Percentiles rank a stretch among this genome's conserved stretches.
Evolutionary conservation across 2,888 invertebrate species (phyloP).

Genomic region (Macrosoma leucophasiata): DNA sequence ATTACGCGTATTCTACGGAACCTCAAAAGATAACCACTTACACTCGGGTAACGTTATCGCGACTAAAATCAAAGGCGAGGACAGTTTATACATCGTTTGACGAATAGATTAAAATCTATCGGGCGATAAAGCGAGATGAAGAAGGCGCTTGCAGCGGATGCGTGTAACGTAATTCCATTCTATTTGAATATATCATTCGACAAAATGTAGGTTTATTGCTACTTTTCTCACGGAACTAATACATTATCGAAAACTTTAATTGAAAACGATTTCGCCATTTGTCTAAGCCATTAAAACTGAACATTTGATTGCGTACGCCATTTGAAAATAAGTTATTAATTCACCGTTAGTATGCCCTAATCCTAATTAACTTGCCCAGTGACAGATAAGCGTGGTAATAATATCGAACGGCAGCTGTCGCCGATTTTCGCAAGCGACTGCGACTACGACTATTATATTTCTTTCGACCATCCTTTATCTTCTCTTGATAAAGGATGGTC

Average conservation of each 20-base stretch:
- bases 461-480: constrained; percentile 40
- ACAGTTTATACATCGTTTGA: constrained; percentile 61
- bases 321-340: constrained; percentile 34
- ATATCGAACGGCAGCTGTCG: constrained; percentile 36
- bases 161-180: constrained; percentile 65
- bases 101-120: constrained; percentile 63
- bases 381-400: constrained; percentile 26
- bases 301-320: constrained; percentile 44
- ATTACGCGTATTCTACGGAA: constrained; percentile 30
- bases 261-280: constrained; percentile 68
- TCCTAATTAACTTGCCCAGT: constrained; percentile 32
- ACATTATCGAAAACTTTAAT: constrained; percentile 68
- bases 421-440: constrained; percentile 38
- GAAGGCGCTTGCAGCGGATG: constrained; percentile 67
- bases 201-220: constrained; percentile 74
- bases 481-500: constrained; percentile 53
- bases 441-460: constrained; percentile 42
- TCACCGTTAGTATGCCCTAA: constrained; percentile 39
- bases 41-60: constrained; percentile 39
- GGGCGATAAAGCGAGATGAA: constrained; percentile 49
- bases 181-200: constrained; percentile 72
- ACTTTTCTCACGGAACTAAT: constrained; percentile 75
- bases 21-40: constrained; percentile 33
- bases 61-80: constrained; percentile 51
- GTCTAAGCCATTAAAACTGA: constrained; percentile 51